These are phyloP conservation scores for Corythoichthys intestinalis DNA, from an alignment of 2,113 vertebrate species.

Conservation along the genomic window DNA sequence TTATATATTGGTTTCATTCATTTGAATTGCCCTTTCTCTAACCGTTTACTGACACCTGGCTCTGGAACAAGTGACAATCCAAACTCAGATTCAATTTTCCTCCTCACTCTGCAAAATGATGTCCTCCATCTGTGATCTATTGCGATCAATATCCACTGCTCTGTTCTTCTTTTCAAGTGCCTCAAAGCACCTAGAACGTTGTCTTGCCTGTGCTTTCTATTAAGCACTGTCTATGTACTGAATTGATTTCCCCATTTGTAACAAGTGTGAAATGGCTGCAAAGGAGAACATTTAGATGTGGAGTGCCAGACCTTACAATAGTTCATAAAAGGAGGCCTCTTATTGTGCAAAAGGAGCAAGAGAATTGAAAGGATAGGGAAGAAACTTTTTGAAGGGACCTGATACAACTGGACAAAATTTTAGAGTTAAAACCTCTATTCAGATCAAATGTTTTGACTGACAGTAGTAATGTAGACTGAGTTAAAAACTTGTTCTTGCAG, in stretches of 20 bases:
- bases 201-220: constrained; percentile 3
- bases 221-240: constrained; percentile 30
- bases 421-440: neutral
- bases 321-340: neutral
- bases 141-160: constrained; percentile 13
- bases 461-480: no score
- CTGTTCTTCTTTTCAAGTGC: neutral
- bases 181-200: constrained; percentile 8
- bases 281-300: constrained; percentile 10
- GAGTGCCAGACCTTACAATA: constrained; percentile 25
- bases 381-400: neutral
- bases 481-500: neutral
- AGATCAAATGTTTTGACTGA: no score
- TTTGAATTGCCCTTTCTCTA: neutral
- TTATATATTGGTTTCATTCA: neutral
- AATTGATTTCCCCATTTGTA: constrained; percentile 20
- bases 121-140: neutral
- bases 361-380: neutral
- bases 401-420: neutral
- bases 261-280: constrained; percentile 12
- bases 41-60: neutral
- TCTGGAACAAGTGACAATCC: neutral
- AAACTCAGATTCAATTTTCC: constrained; percentile 14
- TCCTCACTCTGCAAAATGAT: constrained; percentile 6
- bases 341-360: neutral